These are phyloP conservation scores for Phaethon lepturus DNA, from an alignment of 2,113 vertebrate species.

Conservation along the genomic window DNA sequence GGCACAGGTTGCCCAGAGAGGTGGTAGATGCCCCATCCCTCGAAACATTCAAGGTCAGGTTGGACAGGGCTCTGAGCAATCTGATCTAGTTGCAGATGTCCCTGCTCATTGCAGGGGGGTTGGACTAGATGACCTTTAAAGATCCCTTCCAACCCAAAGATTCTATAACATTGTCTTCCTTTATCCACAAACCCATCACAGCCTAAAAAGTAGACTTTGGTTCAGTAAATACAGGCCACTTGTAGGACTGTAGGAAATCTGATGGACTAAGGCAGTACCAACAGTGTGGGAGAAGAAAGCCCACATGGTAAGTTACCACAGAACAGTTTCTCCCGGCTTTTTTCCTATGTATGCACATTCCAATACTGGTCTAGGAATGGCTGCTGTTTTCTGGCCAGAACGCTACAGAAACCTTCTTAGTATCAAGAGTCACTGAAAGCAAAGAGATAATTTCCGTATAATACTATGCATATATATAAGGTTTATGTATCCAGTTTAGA, in stretches of 20 bases:
- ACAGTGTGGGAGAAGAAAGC: fast-evolving
- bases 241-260: neutral
- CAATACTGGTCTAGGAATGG: neutral
- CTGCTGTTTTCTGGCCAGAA: neutral
- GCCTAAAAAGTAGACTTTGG: neutral
- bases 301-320: neutral
- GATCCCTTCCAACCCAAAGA: too few species aligned
- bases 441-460: neutral
- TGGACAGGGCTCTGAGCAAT: too few species aligned
- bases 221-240: neutral
- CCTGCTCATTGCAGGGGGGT: too few species aligned
- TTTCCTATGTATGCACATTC: neutral
- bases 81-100: too few species aligned
- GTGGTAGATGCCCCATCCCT: too few species aligned
- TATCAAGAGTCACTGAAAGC: neutral
- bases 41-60: too few species aligned
- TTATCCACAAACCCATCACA: neutral
- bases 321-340: neutral
- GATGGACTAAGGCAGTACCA: neutral
- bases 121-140: too few species aligned
- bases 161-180: neutral
- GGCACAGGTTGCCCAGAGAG: too few species aligned
- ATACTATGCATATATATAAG: neutral
- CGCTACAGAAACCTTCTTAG: neutral
- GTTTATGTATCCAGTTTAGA: neutral